Conservation (phyloP, 2,797 vertebrate genomes). For the Channallabes apus region DNA sequence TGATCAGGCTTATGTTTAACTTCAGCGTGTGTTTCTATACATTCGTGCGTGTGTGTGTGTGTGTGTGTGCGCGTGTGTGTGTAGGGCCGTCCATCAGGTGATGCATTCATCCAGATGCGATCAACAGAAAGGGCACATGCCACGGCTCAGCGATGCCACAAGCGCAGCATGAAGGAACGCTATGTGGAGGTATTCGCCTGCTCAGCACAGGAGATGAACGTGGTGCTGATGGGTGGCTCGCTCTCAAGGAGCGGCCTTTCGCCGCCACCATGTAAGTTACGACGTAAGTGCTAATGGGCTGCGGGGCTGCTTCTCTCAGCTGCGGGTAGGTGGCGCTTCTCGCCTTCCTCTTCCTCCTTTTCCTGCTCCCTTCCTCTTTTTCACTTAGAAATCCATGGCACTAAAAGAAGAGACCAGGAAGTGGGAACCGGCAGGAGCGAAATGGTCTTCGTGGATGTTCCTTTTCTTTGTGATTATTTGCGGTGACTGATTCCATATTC, state of each 20-base stretch:
- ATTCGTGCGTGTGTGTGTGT: constrained; percentile 20
- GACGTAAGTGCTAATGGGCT: constrained; percentile 92
- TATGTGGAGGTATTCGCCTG: constrained; percentile 98
- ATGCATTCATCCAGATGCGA: constrained; percentile 97
- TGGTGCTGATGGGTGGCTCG: constrained; percentile 97
- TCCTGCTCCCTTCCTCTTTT: constrained; percentile 46
- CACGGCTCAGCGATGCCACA: constrained; percentile 92
- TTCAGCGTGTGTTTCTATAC: background rate
- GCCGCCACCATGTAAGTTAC: constrained; percentile 98
- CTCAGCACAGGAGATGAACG: constrained; percentile 95
- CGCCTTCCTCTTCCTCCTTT: constrained; percentile 46
- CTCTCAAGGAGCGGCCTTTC: constrained; percentile 97
- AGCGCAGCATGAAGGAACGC: constrained; percentile 90
- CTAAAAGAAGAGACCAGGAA: constrained; percentile 11
- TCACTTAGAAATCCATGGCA: constrained; percentile 41
- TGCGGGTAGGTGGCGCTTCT: constrained; percentile 60
- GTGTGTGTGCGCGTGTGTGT: background rate
- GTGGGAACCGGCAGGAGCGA: constrained; percentile 33
- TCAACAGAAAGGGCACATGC: constrained; percentile 86
- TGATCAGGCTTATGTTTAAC: background rate
- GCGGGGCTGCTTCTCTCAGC: constrained; percentile 69
- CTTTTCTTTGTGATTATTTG: constrained; percentile 42
- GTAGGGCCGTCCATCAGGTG: constrained; percentile 92
- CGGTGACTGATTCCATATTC: constrained; percentile 34
- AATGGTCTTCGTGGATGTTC: constrained; percentile 52